These are phyloP conservation scores for Silurus asotus DNA, from an alignment of 2,113 vertebrate species.

Conservation along the genomic window DNA sequence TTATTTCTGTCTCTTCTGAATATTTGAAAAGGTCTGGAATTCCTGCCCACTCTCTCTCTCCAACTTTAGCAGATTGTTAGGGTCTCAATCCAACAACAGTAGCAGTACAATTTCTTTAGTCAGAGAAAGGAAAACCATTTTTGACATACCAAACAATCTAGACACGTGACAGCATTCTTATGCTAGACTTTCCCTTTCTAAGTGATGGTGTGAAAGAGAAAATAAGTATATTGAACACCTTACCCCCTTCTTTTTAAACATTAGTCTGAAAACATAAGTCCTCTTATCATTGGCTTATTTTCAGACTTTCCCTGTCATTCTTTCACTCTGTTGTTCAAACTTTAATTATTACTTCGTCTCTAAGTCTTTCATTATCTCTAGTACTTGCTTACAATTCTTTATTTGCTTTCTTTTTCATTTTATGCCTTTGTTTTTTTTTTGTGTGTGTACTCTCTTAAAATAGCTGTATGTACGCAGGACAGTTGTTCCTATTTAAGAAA, in stretches of 20 bases:
- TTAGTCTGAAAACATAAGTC: slow-evolving; percentile 30
- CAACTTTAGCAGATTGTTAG: neutral
- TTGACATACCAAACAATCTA: slow-evolving; percentile 25
- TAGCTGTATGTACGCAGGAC: neutral
- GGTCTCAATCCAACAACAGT: neutral
- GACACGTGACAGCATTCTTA: slow-evolving; percentile 24
- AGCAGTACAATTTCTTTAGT: slow-evolving; percentile 24
- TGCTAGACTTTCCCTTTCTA: neutral
- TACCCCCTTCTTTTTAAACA: slow-evolving; percentile 20
- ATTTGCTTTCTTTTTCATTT: neutral
- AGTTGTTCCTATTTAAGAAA: neutral
- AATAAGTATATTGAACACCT: neutral
- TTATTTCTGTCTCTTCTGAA: slow-evolving; percentile 10
- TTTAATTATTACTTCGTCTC: neutral
- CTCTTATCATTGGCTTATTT: slow-evolving; percentile 15
- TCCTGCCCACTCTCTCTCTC: neutral
- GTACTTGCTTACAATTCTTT: neutral
- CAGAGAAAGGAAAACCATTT: slow-evolving; percentile 35
- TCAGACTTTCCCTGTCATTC: neutral
- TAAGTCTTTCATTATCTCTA: neutral
- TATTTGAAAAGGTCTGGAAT: neutral
- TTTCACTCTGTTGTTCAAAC: neutral
- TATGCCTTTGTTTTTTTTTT: neutral
- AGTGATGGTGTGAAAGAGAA: slow-evolving; percentile 18
- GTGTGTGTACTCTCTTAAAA: neutral